A percentile compares a stretch with the other conserved stretches of the same genome.
Conservation (phyloP, 23 tunicate species). For the Styela clava region DNA sequence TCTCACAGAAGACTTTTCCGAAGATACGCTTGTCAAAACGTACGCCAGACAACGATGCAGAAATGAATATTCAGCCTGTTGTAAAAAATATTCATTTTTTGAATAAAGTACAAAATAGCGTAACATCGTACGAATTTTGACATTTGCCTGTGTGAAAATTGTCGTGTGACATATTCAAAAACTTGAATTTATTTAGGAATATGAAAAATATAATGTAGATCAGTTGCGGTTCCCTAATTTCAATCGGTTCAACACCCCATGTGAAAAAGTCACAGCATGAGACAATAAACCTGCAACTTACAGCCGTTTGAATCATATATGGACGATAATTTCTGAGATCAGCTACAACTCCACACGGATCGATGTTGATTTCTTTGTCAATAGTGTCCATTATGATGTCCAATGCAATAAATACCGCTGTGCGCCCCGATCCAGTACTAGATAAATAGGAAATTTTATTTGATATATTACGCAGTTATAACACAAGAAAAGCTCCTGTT, state of each 20-base stretch:
- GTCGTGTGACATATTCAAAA: no score
- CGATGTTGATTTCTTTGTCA: slow-evolving; percentile 20
- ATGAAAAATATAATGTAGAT: no score
- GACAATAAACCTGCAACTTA: no score
- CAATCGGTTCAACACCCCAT: no score
- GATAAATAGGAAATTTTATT: not conserved
- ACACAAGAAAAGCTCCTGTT: no score
- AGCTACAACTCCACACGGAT: slow-evolving; percentile 57
- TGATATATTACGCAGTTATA: no score
- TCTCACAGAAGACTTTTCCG: slow-evolving; percentile 14
- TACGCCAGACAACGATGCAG: slow-evolving; percentile 21
- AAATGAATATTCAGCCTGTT: slow-evolving; percentile 23
- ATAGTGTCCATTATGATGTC: slow-evolving; percentile 44
- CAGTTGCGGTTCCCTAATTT: no score
- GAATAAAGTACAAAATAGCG: no score
- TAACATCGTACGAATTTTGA: no score
- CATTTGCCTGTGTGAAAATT: no score
- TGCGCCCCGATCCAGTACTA: slow-evolving; percentile 55
- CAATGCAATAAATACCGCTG: slow-evolving; percentile 57
- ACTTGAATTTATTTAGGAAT: no score
- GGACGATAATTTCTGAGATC: slow-evolving; percentile 50
- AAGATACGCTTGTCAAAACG: not conserved
- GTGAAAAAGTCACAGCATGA: no score
- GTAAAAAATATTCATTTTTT: not conserved
- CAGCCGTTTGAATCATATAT: slow-evolving; percentile 64